Base-by-base conservation (phyloP, 1,140 invertebrate genomes). In the Phocides pigmalion region DNA sequence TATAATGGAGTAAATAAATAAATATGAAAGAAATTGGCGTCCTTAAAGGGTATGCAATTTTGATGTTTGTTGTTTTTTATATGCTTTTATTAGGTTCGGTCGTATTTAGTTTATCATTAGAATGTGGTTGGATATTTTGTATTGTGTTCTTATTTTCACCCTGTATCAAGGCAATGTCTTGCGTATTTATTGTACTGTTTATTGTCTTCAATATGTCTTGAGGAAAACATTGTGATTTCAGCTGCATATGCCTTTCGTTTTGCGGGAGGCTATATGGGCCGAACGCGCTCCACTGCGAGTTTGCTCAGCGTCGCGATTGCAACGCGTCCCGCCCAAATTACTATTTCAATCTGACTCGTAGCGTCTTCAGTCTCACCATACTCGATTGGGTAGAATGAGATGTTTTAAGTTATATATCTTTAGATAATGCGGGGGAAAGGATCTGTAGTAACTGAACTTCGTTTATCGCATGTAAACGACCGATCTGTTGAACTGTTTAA, bases 291-390 rank as follows among this genome's bases (percentile, higher is more conserved):
- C 51, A n/a, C n/a, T n/a, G 62, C 47, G 77, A 82, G 81, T 86
- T 84, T 77, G 81, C 72, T 86, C 80, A 84, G 74, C 76, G 56
- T 69, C 70, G 76, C 69, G 68, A 79, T 74, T 79, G 79, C 81
- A 72, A 64, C 54, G 14, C 9, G 20, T 62, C 62, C 70, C 78
- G 80, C 78, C 79, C 79, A 81, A 85, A 88, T 88, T 87, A 85
- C 79, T 87, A 87, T 88, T 84, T 79, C 82, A 82, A 81, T 86
- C 71, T 78, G 72, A 68, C 42, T 46, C 59, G 58, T 66, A 59
- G 62, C 62, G 50, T 54, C 35, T 54, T 54, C 17, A 39, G n/a
- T 25, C 14, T 32, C n/a, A 12, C 19, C 22, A 50, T 12, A 49
- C 22, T 49, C 15, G 12, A 17, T n/a, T 22, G 22, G 20, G 12